Evolutionary conservation across 2,113 vertebrate genomes (phyloP).

Genomic region (Smithornis capensis): DNA sequence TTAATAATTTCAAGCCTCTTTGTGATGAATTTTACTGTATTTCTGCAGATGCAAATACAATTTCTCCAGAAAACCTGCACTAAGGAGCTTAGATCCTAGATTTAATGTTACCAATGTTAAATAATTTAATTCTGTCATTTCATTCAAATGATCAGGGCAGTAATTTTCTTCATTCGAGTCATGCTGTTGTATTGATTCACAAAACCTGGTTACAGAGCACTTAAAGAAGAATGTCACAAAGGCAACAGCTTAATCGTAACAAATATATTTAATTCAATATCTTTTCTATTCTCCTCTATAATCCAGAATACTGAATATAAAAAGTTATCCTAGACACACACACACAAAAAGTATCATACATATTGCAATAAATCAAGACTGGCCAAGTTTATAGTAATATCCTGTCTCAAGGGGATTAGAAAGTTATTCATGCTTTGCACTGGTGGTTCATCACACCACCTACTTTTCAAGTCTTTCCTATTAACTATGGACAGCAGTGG

Average conservation of each 20-base stretch:
- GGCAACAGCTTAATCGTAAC: background rate
- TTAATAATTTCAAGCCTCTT: background rate
- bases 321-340: background rate
- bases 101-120: background rate
- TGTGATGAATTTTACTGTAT: background rate
- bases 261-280: background rate
- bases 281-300: background rate
- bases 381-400: background rate
- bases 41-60: background rate
- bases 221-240: background rate
- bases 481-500: background rate
- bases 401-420: constrained; percentile 6
- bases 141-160: background rate
- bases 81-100: background rate
- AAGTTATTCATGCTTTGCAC: constrained; percentile 2
- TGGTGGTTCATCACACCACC: constrained; percentile 33
- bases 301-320: background rate
- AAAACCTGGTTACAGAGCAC: background rate
- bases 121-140: background rate
- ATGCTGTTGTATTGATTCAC: background rate
- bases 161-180: background rate
- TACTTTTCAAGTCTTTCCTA: constrained; percentile 48
- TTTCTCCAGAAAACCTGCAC: background rate
- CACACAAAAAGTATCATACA: background rate
- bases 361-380: constrained; percentile 14